phyloP scores from a whole-genome alignment of 2,888 invertebrate species.

The Drosophila mayaguana region DNA sequence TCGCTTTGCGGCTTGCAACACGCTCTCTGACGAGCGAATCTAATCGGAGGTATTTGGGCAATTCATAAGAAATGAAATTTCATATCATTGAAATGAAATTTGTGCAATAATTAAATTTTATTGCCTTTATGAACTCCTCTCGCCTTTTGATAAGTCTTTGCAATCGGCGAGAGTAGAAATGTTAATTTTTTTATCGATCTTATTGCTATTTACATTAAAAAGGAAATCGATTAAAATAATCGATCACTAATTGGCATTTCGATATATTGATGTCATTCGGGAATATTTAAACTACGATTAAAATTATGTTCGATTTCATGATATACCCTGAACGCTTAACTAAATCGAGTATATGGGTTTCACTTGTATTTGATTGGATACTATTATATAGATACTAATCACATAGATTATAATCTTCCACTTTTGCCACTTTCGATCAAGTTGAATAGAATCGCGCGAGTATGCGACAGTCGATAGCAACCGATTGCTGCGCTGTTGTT shows the following conservation, averaged over 20 bases:
- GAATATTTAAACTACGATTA: no score
- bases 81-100: neutral
- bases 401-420: no score
- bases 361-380: no score
- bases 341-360: no score
- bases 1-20: neutral
- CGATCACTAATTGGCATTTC: neutral
- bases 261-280: no score
- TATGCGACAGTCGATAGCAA: neutral
- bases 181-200: no score
- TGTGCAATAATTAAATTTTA: neutral
- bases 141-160: neutral
- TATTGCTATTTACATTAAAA: neutral
- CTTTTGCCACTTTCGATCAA: no score
- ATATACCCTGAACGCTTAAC: no score
- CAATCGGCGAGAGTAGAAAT: neutral
- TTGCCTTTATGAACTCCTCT: neutral
- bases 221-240: neutral
- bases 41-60: neutral
- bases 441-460: neutral
- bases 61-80: neutral
- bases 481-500: constrained; percentile 12
- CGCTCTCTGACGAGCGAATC: neutral
- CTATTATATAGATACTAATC: no score
- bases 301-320: no score